These are phyloP conservation scores for Channa striata DNA, from an alignment of 2,797 vertebrate genomes.

Conservation along the genomic window DNA sequence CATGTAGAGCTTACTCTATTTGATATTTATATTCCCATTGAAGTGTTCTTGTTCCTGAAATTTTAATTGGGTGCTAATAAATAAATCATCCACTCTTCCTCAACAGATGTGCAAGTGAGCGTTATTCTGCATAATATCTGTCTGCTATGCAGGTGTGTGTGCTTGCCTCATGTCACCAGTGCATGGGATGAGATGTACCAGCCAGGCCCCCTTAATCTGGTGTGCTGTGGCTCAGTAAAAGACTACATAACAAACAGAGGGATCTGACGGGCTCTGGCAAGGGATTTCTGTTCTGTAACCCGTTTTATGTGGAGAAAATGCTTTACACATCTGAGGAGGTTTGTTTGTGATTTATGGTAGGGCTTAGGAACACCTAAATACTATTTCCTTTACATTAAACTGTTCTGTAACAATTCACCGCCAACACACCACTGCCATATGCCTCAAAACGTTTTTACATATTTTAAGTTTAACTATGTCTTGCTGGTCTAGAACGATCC, in stretches of 20 bases:
- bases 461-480: neutral
- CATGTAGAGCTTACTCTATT: constrained; percentile 82
- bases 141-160: constrained; percentile 77
- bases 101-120: constrained; percentile 82
- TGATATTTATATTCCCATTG: constrained; percentile 87
- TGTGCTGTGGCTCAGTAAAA: constrained; percentile 59
- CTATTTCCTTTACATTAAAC: constrained; percentile 6
- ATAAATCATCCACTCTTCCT: constrained; percentile 85
- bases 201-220: constrained; percentile 74
- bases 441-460: neutral
- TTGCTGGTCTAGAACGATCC: neutral
- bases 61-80: constrained; percentile 88
- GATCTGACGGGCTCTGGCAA: constrained; percentile 64
- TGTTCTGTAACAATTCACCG: neutral
- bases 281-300: constrained; percentile 63
- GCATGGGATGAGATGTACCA: constrained; percentile 69
- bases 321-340: constrained; percentile 34
- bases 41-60: constrained; percentile 86
- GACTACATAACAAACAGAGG: constrained; percentile 68
- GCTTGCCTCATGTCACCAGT: constrained; percentile 71
- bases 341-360: constrained; percentile 25
- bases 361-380: neutral
- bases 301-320: constrained; percentile 57
- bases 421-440: neutral
- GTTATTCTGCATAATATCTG: constrained; percentile 77